Percentiles rank a stretch among this genome's conserved stretches.
Evolutionary conservation across 92 coral and sea anemone species (phyloP).

Genomic region (Porites evermanni): DNA sequence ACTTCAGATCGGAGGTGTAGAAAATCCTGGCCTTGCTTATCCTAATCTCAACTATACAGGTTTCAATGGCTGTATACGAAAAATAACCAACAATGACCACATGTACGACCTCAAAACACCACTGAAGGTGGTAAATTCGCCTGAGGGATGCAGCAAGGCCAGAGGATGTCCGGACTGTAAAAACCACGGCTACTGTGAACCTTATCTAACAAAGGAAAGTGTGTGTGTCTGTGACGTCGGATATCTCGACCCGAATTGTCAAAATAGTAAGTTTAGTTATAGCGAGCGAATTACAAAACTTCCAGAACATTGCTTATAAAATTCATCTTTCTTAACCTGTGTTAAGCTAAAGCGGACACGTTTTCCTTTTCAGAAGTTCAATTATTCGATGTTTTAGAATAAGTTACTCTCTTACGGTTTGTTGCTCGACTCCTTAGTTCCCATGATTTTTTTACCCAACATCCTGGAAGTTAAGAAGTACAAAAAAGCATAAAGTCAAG

Average conservation of each 20-base stretch:
- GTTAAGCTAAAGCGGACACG: too few species aligned
- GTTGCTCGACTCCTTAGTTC: too few species aligned
- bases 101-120: conserved; percentile 92
- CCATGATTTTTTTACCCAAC: too few species aligned
- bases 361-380: too few species aligned
- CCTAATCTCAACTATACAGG: conserved; percentile 79
- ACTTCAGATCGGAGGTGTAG: conserved; percentile 93
- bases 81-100: conserved; percentile 71
- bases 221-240: conserved; percentile 86
- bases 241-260: conserved; percentile 57
- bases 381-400: too few species aligned
- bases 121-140: conserved; percentile 71
- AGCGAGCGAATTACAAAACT: background rate
- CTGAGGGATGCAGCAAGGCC: conserved; percentile 75
- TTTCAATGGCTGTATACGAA: conserved; percentile 91
- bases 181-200: conserved; percentile 87
- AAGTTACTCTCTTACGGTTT: too few species aligned
- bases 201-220: conserved; percentile 61
- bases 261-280: conserved; percentile 53
- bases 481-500: too few species aligned
- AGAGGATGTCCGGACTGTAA: conserved; percentile 62
- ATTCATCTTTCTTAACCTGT: too few species aligned
- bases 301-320: too few species aligned
- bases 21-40: conserved; percentile 59
- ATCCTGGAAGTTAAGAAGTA: too few species aligned